phyloP scores from a whole-genome alignment of 2,888 invertebrate genomes.

The Endotricha flammealis region DNA sequence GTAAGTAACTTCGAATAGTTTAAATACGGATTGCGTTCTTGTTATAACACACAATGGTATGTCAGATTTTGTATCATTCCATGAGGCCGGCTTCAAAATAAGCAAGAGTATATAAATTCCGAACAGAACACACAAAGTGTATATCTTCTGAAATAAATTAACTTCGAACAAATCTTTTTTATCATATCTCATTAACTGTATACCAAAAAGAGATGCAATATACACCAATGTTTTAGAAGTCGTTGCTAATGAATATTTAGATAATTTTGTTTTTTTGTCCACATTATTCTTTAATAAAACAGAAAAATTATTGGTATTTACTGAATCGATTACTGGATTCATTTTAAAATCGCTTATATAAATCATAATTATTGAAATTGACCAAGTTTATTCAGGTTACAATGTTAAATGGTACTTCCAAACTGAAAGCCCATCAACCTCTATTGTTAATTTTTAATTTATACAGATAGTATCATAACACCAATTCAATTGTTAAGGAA shows the following conservation, averaged over 20 bases:
- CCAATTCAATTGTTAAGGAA: no score
- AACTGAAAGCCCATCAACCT: no score
- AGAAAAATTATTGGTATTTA: slow-evolving; percentile 4
- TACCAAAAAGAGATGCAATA: slow-evolving; percentile 37
- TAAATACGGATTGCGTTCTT: slow-evolving; percentile 31
- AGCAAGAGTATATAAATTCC: slow-evolving; percentile 20
- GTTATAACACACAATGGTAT: slow-evolving; percentile 44
- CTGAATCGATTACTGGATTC: neutral
- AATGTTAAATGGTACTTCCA: no score
- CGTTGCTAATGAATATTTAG: slow-evolving; percentile 26
- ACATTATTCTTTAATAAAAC: slow-evolving; percentile 11
- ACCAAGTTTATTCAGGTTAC: no score
- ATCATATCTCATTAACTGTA: slow-evolving; percentile 32
- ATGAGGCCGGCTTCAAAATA: slow-evolving; percentile 32
- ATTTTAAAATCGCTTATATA: neutral
- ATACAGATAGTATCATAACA: no score
- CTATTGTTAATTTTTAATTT: no score
- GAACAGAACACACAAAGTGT: slow-evolving; percentile 31
- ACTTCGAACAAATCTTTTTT: slow-evolving; percentile 24
- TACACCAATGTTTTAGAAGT: slow-evolving; percentile 41
- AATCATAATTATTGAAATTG: no score
- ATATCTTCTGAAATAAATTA: slow-evolving; percentile 28
- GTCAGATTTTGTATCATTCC: slow-evolving; percentile 24
- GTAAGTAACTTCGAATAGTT: slow-evolving; percentile 34
- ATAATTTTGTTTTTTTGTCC: slow-evolving; percentile 12